Base-by-base conservation (phyloP, 2,113 vertebrate genomes). In the Craseonycteris thonglongyai region DNA sequence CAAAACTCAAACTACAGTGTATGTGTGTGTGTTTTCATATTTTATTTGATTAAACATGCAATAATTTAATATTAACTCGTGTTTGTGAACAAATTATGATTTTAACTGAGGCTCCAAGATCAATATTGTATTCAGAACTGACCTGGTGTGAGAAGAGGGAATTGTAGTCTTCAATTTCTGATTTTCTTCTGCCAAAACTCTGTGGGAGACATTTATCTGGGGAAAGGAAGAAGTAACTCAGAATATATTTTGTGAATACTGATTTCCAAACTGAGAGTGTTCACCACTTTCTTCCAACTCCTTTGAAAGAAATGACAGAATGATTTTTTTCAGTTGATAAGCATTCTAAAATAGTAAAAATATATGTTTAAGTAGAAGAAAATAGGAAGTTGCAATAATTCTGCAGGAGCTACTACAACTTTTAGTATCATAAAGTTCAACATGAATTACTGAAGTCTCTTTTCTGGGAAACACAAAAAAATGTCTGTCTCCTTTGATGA, bases 71-170 rank as follows among this genome's bases (percentile, higher is more conserved):
- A 92, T 88, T 30, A 95, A 96, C 1, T 76, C 10, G 63, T 74
- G 92, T 97, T 90, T 80, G 76, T 91, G 88, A 82, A 91, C 93
- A 97, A 85, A 40, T 81, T 93, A 28, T 74, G 45, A 79, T 68
- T 33, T 75, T 86, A 78, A 80, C 10, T 87, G 97, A 85, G 88
- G 7, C 7, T 65, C 30, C 5, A 69, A 94, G 88, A 45, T n/a
- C 33, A 95, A 42, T 71, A 85, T n/a, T 26, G 18, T 54, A 88
- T 97, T 89, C 56, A 90, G 10, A 51, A 65, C 56, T 92, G 76
- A 96, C 30, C 47, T 47, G 4, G 15, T 88, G 10, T 65, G 58
- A 93, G 26, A 81, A 94, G 40, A 54, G 11, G 30, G 81, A 95
- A 85, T 85, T 56, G 16, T 30, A 68, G 26, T 3, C 12, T 91